Conservation (phyloP, 2,113 vertebrate genomes). For the Scatophagus argus region DNA sequence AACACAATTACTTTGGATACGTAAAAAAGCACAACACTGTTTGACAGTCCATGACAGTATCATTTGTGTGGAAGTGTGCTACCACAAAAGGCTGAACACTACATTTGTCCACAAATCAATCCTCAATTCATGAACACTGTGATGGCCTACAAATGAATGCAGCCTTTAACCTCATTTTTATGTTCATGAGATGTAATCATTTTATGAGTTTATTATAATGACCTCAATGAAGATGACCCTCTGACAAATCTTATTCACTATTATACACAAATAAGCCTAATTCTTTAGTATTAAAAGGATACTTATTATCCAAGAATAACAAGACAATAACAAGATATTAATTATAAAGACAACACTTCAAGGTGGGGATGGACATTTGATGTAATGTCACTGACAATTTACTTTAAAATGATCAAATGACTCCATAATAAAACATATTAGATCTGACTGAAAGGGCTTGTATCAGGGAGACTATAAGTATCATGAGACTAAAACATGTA, state of each 20-base stretch:
- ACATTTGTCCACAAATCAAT: not conserved
- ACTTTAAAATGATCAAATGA: not conserved
- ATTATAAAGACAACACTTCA: no score
- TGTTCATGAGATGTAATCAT: not conserved
- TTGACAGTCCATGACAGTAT: not conserved
- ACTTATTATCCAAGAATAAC: no score
- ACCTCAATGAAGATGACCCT: not conserved
- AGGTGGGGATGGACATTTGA: not conserved
- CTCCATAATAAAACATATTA: not conserved
- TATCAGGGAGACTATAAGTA: no score
- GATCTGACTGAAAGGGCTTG: no score
- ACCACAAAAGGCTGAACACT: not conserved
- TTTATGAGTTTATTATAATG: not conserved
- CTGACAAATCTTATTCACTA: not conserved
- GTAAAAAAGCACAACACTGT: not conserved
- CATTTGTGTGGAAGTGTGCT: not conserved
- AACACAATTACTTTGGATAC: not conserved
- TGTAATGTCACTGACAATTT: no score
- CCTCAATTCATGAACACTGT: not conserved
- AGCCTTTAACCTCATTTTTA: not conserved
- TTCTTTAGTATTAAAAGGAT: not conserved
- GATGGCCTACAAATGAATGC: not conserved
- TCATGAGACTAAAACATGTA: not conserved
- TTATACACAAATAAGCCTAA: not conserved
- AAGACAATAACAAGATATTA: not conserved